Percentiles rank a stretch among this genome's conserved stretches.
Conservation (phyloP, 2,888 invertebrate genomes). For the Apodemia mormo region DNA sequence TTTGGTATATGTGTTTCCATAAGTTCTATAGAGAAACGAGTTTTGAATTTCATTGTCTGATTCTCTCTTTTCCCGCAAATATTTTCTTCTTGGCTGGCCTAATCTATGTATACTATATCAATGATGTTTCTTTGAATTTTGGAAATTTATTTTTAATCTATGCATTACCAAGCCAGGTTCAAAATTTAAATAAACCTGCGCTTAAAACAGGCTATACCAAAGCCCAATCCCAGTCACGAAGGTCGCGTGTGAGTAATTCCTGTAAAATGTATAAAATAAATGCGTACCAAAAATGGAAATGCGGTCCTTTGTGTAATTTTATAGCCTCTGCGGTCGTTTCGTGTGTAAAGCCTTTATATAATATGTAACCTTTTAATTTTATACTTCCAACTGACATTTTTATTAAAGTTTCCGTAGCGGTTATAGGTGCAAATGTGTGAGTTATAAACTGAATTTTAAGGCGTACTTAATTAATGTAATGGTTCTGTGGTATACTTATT, state of each 20-base stretch:
- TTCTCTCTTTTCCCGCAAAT: too few relatives aligned
- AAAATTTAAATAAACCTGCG: constrained; percentile 11
- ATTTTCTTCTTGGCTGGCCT: too few relatives aligned
- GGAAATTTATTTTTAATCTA: too few relatives aligned
- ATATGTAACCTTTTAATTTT: constrained; percentile 37
- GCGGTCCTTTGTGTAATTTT: constrained; percentile 48
- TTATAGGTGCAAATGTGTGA: constrained; percentile 20
- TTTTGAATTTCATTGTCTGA: too few relatives aligned
- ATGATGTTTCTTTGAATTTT: too few relatives aligned
- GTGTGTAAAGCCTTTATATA: constrained; percentile 48
- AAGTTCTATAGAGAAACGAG: too few relatives aligned
- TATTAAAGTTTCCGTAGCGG: constrained; percentile 32
- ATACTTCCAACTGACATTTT: constrained; percentile 31
- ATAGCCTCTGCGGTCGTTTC: constrained; percentile 34
- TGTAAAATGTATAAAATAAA: constrained; percentile 53
- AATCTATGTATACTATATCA: too few relatives aligned
- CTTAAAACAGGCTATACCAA: constrained; percentile 19
- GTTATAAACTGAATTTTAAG: neutral
- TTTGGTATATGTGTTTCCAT: too few relatives aligned
- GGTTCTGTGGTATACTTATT: neutral
- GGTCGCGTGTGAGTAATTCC: constrained; percentile 36
- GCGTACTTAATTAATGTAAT: neutral
- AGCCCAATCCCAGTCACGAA: constrained; percentile 18
- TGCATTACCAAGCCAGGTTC: neutral
- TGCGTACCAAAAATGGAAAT: constrained; percentile 52